A percentile compares a stretch with the other conserved stretches of the same genome.
Conservation (phyloP, 2,888 invertebrate species). For the Phania funesta region DNA sequence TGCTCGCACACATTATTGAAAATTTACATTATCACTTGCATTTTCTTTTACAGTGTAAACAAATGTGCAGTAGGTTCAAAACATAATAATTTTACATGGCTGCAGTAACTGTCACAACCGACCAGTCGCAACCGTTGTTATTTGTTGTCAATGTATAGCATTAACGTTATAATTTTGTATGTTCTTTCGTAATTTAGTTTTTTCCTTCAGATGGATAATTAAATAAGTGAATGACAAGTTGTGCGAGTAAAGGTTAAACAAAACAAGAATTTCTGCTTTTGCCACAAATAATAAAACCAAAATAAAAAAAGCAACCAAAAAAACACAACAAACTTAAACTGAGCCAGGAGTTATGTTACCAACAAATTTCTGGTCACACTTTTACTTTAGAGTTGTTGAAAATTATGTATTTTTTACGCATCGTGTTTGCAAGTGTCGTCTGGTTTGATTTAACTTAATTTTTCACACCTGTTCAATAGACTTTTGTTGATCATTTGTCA, state of each 20-base stretch:
- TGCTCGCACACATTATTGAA: too few species aligned
- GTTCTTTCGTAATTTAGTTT: not conserved
- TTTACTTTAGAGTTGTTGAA: slow-evolving; percentile 23
- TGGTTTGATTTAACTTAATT: slow-evolving; percentile 55
- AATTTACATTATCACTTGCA: slow-evolving; percentile 1
- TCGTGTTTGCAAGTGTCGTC: slow-evolving; percentile 25
- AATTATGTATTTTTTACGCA: slow-evolving; percentile 12
- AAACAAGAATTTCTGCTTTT: slow-evolving; percentile 66
- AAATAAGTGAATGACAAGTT: slow-evolving; percentile 67
- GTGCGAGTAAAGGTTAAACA: slow-evolving; percentile 54
- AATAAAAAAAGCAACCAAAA: slow-evolving; percentile 2
- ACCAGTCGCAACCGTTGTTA: not conserved
- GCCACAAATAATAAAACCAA: slow-evolving; percentile 13
- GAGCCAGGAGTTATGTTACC: slow-evolving; percentile 48
- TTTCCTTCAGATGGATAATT: slow-evolving; percentile 48
- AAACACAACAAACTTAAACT: not conserved
- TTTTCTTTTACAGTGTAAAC: slow-evolving; percentile 35
- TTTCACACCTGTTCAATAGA: slow-evolving; percentile 66
- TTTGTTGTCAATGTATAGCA: slow-evolving; percentile 44
- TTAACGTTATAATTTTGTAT: slow-evolving; percentile 52
- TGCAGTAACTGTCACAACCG: slow-evolving; percentile 15
- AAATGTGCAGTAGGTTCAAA: not conserved
- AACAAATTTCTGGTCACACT: slow-evolving; percentile 44
- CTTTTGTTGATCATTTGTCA: slow-evolving; percentile 63
- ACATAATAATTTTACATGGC: not conserved